phyloP scores from a whole-genome alignment of 1,140 invertebrate species.

The Lordiphosa collinella region DNA sequence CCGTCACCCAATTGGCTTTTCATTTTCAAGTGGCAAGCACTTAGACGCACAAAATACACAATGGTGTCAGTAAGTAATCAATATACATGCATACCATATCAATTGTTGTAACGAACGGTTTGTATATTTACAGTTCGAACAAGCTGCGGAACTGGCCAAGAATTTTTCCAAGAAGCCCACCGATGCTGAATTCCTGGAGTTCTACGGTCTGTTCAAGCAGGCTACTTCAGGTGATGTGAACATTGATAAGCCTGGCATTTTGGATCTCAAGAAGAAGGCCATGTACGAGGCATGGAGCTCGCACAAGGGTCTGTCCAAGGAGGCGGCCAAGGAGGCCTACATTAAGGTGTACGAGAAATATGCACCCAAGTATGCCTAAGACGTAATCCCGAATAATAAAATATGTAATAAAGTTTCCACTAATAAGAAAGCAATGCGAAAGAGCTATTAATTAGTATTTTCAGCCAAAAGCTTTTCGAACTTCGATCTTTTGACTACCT shows the following conservation, averaged over 20 bases:
- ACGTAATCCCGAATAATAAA: too few relatives aligned
- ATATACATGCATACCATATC: neutral
- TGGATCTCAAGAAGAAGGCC: slow-evolving; percentile 97
- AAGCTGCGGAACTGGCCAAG: slow-evolving; percentile 85
- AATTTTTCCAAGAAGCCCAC: slow-evolving; percentile 87
- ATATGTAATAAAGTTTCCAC: too few relatives aligned
- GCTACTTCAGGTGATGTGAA: slow-evolving; percentile 89
- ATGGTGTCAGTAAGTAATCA: neutral
- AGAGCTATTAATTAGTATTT: neutral
- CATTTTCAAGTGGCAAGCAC: slow-evolving; percentile 4
- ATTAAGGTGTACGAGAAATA: slow-evolving; percentile 87
- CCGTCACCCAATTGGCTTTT: neutral
- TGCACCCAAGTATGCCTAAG: slow-evolving; percentile 66
- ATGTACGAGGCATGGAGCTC: slow-evolving; percentile 97
- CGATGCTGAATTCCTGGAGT: slow-evolving; percentile 90
- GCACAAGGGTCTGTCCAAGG: slow-evolving; percentile 88
- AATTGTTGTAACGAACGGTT: neutral
- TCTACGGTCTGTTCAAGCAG: slow-evolving; percentile 95
- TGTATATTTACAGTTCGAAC: neutral
- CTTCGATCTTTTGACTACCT: slow-evolving; percentile 2
- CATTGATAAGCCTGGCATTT: slow-evolving; percentile 90
- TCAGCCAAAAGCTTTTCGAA: neutral
- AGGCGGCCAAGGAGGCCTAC: slow-evolving; percentile 92
- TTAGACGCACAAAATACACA: neutral
- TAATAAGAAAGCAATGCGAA: too few relatives aligned